These are phyloP conservation scores for Oreonectes daqikongensis DNA, from an alignment of 2,797 vertebrate species.

Conservation along the genomic window DNA sequence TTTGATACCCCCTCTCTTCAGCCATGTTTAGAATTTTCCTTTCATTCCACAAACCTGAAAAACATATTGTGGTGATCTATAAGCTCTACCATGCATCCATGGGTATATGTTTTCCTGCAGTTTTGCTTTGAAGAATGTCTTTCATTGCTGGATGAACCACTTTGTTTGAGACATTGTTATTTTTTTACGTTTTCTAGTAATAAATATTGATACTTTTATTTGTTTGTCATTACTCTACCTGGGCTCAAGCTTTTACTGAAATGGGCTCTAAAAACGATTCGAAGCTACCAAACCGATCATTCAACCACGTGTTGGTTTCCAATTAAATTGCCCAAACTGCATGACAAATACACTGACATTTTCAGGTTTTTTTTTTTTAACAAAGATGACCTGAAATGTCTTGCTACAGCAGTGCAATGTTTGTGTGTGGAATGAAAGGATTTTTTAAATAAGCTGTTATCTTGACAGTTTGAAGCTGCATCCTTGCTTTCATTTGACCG, in stretches of 20 bases:
- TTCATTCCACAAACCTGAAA: slow-evolving; percentile 55
- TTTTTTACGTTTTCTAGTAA: not conserved
- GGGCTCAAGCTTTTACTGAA: not conserved
- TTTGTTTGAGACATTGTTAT: slow-evolving; percentile 1
- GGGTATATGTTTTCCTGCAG: slow-evolving; percentile 55
- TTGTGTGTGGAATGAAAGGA: slow-evolving; percentile 70
- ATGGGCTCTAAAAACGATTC: not conserved
- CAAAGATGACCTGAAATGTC: slow-evolving; percentile 1
- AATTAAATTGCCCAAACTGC: slow-evolving; percentile 54
- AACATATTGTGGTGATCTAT: slow-evolving; percentile 52
- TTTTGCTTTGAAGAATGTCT: slow-evolving; percentile 52
- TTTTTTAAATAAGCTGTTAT: slow-evolving; percentile 65
- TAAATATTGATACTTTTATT: not conserved
- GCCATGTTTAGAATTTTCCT: slow-evolving; percentile 59
- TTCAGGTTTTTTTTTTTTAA: not conserved
- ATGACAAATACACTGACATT: not conserved
- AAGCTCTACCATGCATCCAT: slow-evolving; percentile 60
- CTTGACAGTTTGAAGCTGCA: slow-evolving; percentile 68
- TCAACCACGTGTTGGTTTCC: not conserved
- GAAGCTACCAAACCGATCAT: not conserved
- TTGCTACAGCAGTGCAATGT: not conserved
- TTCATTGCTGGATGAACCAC: slow-evolving; percentile 55
- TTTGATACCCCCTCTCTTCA: slow-evolving; percentile 58
- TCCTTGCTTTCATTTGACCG: slow-evolving; percentile 69
- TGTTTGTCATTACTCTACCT: no score